Evolutionary conservation across 2,888 invertebrate genomes (phyloP), one percentile per base, ranked within the genome.

Genomic region (Archips xylosteana): DNA sequence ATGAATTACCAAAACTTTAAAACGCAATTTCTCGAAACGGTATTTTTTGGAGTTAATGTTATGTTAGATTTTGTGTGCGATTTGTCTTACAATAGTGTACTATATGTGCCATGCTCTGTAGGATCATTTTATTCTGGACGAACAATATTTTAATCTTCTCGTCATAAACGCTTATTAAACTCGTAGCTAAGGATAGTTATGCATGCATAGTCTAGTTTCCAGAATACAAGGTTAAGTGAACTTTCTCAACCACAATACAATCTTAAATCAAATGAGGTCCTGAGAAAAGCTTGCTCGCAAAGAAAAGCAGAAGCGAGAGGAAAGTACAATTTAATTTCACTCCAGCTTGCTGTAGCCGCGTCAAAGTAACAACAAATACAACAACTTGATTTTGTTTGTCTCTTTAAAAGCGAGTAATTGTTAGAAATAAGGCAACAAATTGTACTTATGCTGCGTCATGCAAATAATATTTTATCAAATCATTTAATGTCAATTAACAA

Each of bases 251-350:
- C 59, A 34, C 64, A 64, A 64, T 73, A 73, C 63, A 74, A 74
- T 74, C 64, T 74, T 69, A 74, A 64, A 74, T 74, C 69, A 74
- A 74, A 74, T 69, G 69, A 69, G 59, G 64, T 74, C 60, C 68
- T 47, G 59, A 34, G 69, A 59, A 71, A 73, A 74, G 51, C 69
- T 60, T 34, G 54, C 62, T 68, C 34, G 60, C 73, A 69, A 74
- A 74, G 73, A 74, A 72, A 51, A 45, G 64, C 51, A 63, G 49
- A 59, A 60, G 73, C 69, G 64, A 66, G 63, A 51, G 36, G 64
- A 60, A 57, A 42, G 39, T 47, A 64, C 73, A 73, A 73, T 73
- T 73, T 73, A 73, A 74, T 64, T 74, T 71, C 54, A 67, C 66
- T 71, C 61, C 61, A 67, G 68, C 72, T 67, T 67, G 49, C 71